Evolutionary conservation across 2,888 invertebrate species (phyloP).

Genomic region (Tachina grossa): DNA sequence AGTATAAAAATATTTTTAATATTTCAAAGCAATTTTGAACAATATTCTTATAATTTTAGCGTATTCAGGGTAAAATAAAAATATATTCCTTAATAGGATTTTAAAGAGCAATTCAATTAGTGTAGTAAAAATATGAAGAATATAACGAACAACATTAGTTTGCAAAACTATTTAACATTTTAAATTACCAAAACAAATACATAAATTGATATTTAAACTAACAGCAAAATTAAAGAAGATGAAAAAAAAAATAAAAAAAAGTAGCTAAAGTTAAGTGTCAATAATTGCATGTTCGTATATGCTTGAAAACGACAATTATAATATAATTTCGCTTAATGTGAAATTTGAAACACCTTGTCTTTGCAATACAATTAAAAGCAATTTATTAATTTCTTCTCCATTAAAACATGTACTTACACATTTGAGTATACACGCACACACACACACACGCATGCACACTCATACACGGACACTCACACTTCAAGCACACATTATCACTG

Average conservation of each 20-base stretch:
- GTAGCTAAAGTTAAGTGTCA: slow-evolving; percentile 53
- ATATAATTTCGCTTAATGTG: slow-evolving; percentile 63
- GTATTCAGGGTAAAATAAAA: too few relatives aligned
- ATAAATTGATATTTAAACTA: background rate
- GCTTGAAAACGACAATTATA: slow-evolving; percentile 63
- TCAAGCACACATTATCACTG: slow-evolving; percentile 27
- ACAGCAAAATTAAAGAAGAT: background rate
- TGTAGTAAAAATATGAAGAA: too few relatives aligned
- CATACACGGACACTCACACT: slow-evolving; percentile 7
- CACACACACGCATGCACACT: slow-evolving; percentile 33
- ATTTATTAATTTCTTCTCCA: slow-evolving; percentile 74
- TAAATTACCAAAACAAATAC: background rate
- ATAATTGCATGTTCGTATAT: slow-evolving; percentile 53
- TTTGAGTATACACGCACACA: background rate
- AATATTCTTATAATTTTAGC: too few relatives aligned
- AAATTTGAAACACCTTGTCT: slow-evolving; percentile 58
- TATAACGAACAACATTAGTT: too few relatives aligned
- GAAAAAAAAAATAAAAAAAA: background rate
- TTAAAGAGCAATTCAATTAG: too few relatives aligned
- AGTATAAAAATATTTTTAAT: background rate
- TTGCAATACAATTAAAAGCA: slow-evolving; percentile 71
- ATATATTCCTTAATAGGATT: too few relatives aligned
- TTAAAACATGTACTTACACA: slow-evolving; percentile 52
- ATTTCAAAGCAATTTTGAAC: background rate
- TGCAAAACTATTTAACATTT: background rate